phyloP scores from a whole-genome alignment of 2,797 vertebrate genomes.

The Podarcis siculus region DNA sequence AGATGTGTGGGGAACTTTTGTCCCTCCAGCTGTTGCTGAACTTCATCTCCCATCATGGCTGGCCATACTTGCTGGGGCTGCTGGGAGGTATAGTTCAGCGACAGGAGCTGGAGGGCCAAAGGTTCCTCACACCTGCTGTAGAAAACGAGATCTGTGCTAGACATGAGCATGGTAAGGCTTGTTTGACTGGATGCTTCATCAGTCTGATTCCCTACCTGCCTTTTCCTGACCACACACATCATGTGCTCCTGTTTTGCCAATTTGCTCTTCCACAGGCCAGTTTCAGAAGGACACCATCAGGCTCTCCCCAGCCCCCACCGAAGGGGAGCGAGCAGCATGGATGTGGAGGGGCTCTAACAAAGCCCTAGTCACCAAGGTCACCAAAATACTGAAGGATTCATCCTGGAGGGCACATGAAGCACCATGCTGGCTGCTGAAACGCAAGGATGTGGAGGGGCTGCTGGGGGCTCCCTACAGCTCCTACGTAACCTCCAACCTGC shows the following conservation, averaged over 20 bases:
- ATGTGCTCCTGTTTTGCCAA: neutral
- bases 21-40: too few relatives aligned
- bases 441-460: conserved; percentile 77
- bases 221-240: too few relatives aligned
- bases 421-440: conserved; percentile 85
- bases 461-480: conserved; percentile 80
- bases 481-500: conserved; percentile 79
- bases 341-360: conserved; percentile 3
- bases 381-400: conserved; percentile 83
- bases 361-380: conserved; percentile 75
- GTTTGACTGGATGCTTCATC: neutral
- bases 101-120: too few relatives aligned
- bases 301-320: conserved; percentile 51
- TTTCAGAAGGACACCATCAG: conserved; percentile 81
- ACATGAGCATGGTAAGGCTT: too few relatives aligned
- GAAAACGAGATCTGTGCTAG: too few relatives aligned
- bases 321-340: neutral
- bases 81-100: neutral
- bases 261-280: conserved; percentile 68
- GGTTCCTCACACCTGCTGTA: too few relatives aligned
- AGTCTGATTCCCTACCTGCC: neutral
- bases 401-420: conserved; percentile 69
- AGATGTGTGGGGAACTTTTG: neutral
- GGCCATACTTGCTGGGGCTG: neutral
- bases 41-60: neutral